Evolutionary conservation across 2,113 vertebrate species (phyloP).

Genomic region (Diadophis punctatus): DNA sequence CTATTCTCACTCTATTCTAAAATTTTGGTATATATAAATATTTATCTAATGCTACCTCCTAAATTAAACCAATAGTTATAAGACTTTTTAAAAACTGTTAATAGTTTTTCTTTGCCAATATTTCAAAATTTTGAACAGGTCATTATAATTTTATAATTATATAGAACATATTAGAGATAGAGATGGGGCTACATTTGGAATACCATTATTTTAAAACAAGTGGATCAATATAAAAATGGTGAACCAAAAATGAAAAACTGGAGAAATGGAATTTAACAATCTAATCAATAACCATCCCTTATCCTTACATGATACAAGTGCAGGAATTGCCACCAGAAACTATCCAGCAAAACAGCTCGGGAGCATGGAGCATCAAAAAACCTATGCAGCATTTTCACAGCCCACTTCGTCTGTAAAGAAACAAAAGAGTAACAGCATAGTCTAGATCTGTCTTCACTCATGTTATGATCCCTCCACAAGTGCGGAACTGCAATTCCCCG

Average conservation of each 20-base stretch:
- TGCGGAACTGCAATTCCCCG: neutral
- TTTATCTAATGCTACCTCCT: too few species aligned
- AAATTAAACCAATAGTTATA: too few species aligned
- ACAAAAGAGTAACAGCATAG: conserved; percentile 17
- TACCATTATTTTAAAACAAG: neutral
- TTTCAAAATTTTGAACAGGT: neutral
- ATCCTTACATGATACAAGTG: conserved; percentile 59
- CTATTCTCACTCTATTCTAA: too few species aligned
- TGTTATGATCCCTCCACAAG: neutral
- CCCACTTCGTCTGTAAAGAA: conserved; percentile 52
- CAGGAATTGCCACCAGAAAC: conserved; percentile 68
- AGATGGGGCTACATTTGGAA: neutral
- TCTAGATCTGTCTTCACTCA: neutral
- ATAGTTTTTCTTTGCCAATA: neutral
- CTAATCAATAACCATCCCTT: neutral
- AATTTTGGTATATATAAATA: too few species aligned
- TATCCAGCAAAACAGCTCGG: conserved; percentile 57
- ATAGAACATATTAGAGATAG: neutral
- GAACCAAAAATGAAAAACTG: neutral
- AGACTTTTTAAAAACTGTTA: neutral
- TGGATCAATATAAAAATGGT: neutral
- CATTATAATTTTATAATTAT: neutral
- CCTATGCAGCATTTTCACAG: conserved; percentile 38
- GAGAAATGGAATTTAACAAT: conserved; percentile 27
- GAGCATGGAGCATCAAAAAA: conserved; percentile 49